A percentile compares a stretch with the other conserved stretches of the same genome.
Conservation (phyloP, 2,888 invertebrate species). For the Beris chalybata region DNA sequence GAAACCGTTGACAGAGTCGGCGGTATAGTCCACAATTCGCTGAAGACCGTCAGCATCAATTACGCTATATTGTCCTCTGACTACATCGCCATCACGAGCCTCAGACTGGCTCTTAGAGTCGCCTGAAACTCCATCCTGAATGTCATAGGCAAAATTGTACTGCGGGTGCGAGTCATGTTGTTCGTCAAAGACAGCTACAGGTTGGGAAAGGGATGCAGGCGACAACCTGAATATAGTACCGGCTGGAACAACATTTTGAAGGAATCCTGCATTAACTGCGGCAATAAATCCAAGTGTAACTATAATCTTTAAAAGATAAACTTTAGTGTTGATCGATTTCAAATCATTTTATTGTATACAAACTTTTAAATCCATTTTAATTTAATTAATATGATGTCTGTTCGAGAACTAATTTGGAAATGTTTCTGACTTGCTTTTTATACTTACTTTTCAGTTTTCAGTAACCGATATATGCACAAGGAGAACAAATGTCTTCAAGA, state of each 20-base stretch:
- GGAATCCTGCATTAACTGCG: constrained; percentile 39
- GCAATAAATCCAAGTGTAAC: constrained; percentile 33
- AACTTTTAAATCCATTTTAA: constrained; percentile 47
- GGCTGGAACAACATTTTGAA: constrained; percentile 16
- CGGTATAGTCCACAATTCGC: constrained; percentile 50
- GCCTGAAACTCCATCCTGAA: constrained; percentile 50
- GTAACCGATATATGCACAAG: background rate
- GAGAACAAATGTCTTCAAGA: background rate
- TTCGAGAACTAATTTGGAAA: constrained; percentile 8
- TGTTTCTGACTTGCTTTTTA: constrained; percentile 8
- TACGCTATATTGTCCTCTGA: constrained; percentile 52
- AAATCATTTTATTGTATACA: constrained; percentile 12
- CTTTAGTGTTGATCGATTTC: background rate
- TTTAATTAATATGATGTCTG: constrained; percentile 1
- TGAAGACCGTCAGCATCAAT: constrained; percentile 51
- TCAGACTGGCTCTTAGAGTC: constrained; percentile 53
- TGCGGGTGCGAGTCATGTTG: constrained; percentile 52
- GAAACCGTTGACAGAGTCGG: constrained; percentile 52
- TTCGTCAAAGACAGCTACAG: constrained; percentile 45
- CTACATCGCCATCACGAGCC: constrained; percentile 51
- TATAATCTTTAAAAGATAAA: background rate
- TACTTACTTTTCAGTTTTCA: background rate
- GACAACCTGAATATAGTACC: constrained; percentile 29
- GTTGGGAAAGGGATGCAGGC: constrained; percentile 40
- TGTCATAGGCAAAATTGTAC: constrained; percentile 51